Base-by-base conservation (phyloP, 2,113 vertebrate species). In the Nerophis lumbriciformis region DNA sequence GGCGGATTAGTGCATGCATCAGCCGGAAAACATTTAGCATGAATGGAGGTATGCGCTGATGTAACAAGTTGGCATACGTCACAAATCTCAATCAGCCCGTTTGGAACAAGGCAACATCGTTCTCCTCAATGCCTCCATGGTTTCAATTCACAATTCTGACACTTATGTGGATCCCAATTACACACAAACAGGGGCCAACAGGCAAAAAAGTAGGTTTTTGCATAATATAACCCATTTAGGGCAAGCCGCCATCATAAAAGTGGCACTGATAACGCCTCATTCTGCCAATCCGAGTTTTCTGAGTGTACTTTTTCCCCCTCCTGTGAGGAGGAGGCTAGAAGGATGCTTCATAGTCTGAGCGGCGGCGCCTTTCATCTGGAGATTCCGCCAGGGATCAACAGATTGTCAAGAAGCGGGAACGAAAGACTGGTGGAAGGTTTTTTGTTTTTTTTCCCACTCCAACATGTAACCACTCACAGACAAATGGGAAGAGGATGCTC, bases 181-280 rank as follows among this genome's bases (percentile, higher is more conserved):
- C 28, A 28, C 28, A 28, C 28, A 3, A 28, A 28, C 28, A 28
- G 28, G 28, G 28, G 28, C 28, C 28, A 28, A 28, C 28, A 28
- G 28, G 28, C 4, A 28, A 28, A 28, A 28, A 28, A 28, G 28
- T 28, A 28, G 28, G 4, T 28, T 28, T 3, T 28, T 28, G 28
- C 28, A 28, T 28, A 28, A 28, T 28, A 28, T 28, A 28, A 28
- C 28, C 28, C 28, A 28, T 28, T 28, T 28, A 28, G 28, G 9
- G 42, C 55, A 11, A 19, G 38, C 55, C 55, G 3, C 52, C 35
- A 87, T 88, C 85, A 87, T 80, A 47, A 84, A 87, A 77, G 80
- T 75, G 79, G 77, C 76, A 75, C 70, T 74, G 82, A 85, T 83
- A 85, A 82, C 76, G 81, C 83, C 83, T 87, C 83, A 84, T 86